These are phyloP conservation scores for Albula glossodonta DNA, from an alignment of 2,113 vertebrate species.

Conservation along the genomic window DNA sequence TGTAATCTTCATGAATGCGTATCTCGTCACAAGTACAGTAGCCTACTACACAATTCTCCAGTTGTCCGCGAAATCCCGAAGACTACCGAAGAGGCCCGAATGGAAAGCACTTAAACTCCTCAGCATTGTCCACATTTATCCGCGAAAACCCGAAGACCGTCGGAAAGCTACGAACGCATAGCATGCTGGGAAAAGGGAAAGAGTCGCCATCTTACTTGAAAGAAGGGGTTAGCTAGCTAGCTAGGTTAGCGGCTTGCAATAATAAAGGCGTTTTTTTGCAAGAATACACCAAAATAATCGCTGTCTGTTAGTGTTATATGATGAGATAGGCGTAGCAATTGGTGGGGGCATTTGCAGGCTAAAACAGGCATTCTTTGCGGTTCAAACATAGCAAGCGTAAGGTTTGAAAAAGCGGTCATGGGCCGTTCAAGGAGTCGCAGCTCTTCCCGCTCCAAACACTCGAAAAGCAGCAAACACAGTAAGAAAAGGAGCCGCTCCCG, in stretches of 20 bases:
- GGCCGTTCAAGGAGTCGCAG: slow-evolving; percentile 96
- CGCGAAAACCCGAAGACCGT: slow-evolving; percentile 43
- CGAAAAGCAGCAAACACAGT: slow-evolving; percentile 93
- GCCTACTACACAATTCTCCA: no score
- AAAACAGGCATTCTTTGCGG: neutral
- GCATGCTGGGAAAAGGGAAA: slow-evolving; percentile 61
- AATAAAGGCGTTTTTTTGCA: slow-evolving; percentile 41
- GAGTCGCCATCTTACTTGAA: slow-evolving; percentile 71
- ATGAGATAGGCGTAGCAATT: neutral
- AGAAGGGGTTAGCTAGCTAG: slow-evolving; percentile 33
- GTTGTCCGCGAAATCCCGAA: no score
- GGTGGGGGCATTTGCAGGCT: neutral
- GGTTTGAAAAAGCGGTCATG: slow-evolving; percentile 70
- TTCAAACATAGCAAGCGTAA: neutral
- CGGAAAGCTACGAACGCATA: slow-evolving; percentile 58
- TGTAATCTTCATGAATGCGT: no score
- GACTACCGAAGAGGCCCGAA: no score
- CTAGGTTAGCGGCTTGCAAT: slow-evolving; percentile 40
- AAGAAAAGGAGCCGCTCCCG: slow-evolving; percentile 88
- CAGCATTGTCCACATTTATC: neutral
- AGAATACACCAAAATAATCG: slow-evolving; percentile 22
- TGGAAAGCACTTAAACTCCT: no score
- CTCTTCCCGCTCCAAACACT: slow-evolving; percentile 92
- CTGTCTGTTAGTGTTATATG: neutral
- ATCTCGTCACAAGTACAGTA: no score